phyloP scores from a whole-genome alignment of 2,888 invertebrate genomes.

The Eupithecia pulchellata region DNA sequence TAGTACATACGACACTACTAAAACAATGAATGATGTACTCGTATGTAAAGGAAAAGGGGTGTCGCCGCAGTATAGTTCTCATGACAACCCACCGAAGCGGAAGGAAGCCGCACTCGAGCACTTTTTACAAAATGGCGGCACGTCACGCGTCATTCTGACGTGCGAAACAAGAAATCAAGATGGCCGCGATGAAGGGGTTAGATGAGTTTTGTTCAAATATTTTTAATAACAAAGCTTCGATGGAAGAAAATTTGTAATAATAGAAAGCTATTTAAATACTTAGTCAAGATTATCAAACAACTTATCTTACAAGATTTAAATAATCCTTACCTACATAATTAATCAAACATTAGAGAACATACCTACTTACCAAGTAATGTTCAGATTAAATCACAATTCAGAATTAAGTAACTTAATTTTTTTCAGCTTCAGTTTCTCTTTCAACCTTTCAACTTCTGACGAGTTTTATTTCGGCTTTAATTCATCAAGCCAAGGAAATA shows the following conservation, averaged over 20 bases:
- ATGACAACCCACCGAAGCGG: slow-evolving; percentile 79
- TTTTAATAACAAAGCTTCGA: neutral
- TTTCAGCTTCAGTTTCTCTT: neutral
- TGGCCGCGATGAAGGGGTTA: slow-evolving; percentile 64
- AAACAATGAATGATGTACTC: slow-evolving; percentile 80
- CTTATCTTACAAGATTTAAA: neutral
- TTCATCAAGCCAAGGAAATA: slow-evolving; percentile 1
- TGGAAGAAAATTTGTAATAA: neutral
- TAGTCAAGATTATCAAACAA: neutral
- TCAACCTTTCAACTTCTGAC: neutral
- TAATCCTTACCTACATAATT: neutral
- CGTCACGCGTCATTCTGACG: slow-evolving; percentile 78
- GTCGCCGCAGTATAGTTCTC: slow-evolving; percentile 81
- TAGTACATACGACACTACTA: slow-evolving; percentile 62
- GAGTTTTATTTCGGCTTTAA: neutral
- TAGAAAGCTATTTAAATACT: neutral
- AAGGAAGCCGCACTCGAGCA: slow-evolving; percentile 82
- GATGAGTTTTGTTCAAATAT: slow-evolving; percentile 38
- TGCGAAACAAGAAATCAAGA: slow-evolving; percentile 76
- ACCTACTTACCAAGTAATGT: neutral
- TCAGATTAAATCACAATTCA: neutral
- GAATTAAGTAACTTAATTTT: neutral
- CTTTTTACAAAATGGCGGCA: slow-evolving; percentile 83
- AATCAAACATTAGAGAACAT: neutral
- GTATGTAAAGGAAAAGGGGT: slow-evolving; percentile 81